Conservation (phyloP, 64 coral and sea anemone genomes). For the Pachyseris speciosa region DNA sequence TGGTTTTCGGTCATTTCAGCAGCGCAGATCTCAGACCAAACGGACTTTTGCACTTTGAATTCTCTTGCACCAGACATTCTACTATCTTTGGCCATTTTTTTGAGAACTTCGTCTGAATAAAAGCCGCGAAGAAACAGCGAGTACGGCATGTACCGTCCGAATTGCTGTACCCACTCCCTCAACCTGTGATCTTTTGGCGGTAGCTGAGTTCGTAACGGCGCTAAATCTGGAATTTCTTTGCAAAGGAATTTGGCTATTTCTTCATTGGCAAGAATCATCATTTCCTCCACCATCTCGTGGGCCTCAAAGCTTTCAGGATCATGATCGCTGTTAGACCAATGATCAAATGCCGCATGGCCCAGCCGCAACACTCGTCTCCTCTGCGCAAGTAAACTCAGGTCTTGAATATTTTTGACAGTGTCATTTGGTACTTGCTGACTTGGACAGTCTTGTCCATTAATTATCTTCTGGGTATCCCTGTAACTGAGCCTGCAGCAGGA, state of each 20-base stretch:
- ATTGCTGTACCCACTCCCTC: conserved; percentile 5
- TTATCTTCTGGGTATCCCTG: conserved; percentile 52
- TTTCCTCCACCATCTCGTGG: conserved; percentile 66
- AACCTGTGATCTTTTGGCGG: conserved; percentile 50
- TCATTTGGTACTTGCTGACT: not conserved
- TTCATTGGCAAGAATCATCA: conserved; percentile 68
- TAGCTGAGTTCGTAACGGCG: conserved; percentile 53
- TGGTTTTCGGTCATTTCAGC: not conserved
- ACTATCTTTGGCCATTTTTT: not conserved
- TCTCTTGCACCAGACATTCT: no score
- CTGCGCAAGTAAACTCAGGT: conserved; percentile 9
- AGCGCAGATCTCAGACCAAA: not conserved
- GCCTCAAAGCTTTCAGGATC: conserved; percentile 31
- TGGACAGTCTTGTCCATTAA: not conserved
- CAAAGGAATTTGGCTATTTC: conserved; percentile 30
- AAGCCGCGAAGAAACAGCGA: not conserved
- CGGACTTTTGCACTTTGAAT: not conserved
- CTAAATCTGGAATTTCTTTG: not conserved
- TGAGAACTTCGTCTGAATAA: not conserved
- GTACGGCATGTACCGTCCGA: not conserved
- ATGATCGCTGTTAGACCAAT: not conserved
- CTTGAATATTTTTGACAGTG: conserved; percentile 9
- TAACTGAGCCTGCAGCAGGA: conserved; percentile 59
- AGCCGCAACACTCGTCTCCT: conserved; percentile 43
- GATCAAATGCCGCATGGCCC: conserved; percentile 4